Evolutionary conservation across 1,140 invertebrate species (phyloP).

Genomic region (Pachypeltis micranthus): DNA sequence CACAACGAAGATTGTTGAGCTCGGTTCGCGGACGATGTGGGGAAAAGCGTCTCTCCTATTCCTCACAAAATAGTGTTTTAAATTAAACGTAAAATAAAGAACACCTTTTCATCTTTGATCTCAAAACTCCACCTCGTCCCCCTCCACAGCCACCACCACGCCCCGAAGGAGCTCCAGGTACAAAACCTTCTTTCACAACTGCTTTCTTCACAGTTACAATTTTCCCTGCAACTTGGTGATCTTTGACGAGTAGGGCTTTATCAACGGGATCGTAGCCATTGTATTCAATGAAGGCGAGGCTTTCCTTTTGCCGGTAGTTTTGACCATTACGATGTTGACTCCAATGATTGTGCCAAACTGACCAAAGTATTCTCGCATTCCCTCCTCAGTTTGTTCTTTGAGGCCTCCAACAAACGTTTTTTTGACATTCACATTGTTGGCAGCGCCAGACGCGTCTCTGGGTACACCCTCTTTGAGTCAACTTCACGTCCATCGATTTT

Average conservation of each 20-base stretch:
- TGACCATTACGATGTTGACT: conserved; percentile 44
- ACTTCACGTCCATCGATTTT: conserved; percentile 75
- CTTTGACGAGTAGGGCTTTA: conserved; percentile 39
- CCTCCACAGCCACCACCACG: conserved; percentile 22
- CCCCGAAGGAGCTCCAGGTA: conserved; percentile 16
- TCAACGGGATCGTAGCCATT: conserved; percentile 53
- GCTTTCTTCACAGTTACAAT: conserved; percentile 32
- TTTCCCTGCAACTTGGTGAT: conserved; percentile 27
- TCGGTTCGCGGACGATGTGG: too few relatives aligned
- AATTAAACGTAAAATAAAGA: too few relatives aligned
- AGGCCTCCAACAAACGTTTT: conserved; percentile 53
- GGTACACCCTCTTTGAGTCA: conserved; percentile 93
- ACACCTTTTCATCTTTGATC: too few relatives aligned
- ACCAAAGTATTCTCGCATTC: conserved; percentile 40
- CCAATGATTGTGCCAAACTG: conserved; percentile 42
- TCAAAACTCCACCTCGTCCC: conserved; percentile 19
- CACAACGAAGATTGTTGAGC: too few relatives aligned
- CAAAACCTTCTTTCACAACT: conserved; percentile 25
- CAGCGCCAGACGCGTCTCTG: conserved; percentile 42
- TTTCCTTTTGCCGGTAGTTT: conserved; percentile 42
- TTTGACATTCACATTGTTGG: conserved; percentile 48
- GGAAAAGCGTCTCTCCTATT: too few relatives aligned
- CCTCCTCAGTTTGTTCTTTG: conserved; percentile 39
- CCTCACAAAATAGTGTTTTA: too few relatives aligned
- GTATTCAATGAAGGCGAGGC: conserved; percentile 50